These are phyloP conservation scores for Phoenicopterus ruber DNA, from an alignment of 2,113 vertebrate genomes.

Conservation along the genomic window DNA sequence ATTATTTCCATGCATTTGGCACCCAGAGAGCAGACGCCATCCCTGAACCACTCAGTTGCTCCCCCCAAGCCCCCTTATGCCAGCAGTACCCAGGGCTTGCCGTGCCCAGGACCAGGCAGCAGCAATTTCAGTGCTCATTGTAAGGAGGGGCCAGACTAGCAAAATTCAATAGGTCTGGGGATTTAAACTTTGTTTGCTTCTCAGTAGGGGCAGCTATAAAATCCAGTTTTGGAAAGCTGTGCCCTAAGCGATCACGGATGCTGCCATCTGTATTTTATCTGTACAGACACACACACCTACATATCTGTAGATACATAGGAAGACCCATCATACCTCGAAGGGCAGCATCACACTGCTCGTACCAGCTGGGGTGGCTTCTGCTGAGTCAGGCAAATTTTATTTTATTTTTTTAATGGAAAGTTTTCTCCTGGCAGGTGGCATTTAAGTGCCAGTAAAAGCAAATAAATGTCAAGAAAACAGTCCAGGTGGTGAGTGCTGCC, in stretches of 20 bases:
- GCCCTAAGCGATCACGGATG: not conserved
- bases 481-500: constrained; percentile 11
- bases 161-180: not conserved
- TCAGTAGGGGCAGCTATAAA: not conserved
- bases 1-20: not conserved
- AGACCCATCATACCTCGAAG: not conserved
- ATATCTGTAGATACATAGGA: not conserved
- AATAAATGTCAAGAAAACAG: constrained; percentile 58
- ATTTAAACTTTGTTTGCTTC: not conserved
- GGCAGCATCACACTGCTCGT: not conserved
- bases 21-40: not conserved
- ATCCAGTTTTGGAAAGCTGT: not conserved
- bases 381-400: constrained; percentile 34
- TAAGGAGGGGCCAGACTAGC: not conserved
- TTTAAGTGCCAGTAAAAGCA: constrained; percentile 58
- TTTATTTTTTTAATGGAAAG: not conserved
- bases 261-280: not conserved
- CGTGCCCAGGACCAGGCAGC: not conserved
- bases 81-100: not conserved
- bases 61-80: accelerated
- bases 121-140: not conserved
- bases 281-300: not conserved
- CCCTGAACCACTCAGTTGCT: not conserved
- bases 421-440: constrained; percentile 43
- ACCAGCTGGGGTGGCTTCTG: not conserved